Conservation (phyloP, 1,140 invertebrate genomes). For the Bombus ignitus region DNA sequence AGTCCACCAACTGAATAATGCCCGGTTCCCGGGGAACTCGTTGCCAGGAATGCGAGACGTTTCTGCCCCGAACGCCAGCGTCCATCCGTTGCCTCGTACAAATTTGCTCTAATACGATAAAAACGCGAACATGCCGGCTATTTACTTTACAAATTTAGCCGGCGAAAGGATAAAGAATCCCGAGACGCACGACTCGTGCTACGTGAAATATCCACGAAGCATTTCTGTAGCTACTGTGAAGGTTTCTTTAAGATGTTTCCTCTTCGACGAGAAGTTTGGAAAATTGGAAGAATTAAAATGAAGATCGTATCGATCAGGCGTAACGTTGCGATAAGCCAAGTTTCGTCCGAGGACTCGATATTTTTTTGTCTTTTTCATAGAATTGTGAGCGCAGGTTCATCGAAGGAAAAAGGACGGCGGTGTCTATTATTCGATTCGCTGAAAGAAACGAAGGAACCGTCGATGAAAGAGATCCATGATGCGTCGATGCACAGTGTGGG, state of each 20-base stretch:
- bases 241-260: background rate
- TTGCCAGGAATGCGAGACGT: constrained; percentile 66
- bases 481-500: constrained; percentile 22
- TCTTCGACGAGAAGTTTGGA: background rate
- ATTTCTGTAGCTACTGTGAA: background rate
- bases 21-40: constrained; percentile 52
- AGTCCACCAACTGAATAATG: constrained; percentile 70
- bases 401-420: constrained; percentile 15
- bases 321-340: constrained; percentile 21
- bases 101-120: constrained; percentile 60
- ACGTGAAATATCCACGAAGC: background rate
- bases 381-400: constrained; percentile 10
- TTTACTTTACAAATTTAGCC: constrained; percentile 40
- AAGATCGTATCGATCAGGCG: constrained; percentile 27
- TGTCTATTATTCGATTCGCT: constrained; percentile 60
- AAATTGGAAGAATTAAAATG: background rate
- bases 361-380: background rate
- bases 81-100: constrained; percentile 51
- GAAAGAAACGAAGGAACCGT: constrained; percentile 33
- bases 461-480: constrained; percentile 29
- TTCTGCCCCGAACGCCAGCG: constrained; percentile 40
- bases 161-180: constrained; percentile 16
- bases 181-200: background rate
- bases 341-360: background rate
- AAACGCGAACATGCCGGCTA: constrained; percentile 33